Evolutionary conservation across 2,888 invertebrate species (phyloP), one percentile per base, ranked within the genome.

Genomic region (Chouioia cunea): DNA sequence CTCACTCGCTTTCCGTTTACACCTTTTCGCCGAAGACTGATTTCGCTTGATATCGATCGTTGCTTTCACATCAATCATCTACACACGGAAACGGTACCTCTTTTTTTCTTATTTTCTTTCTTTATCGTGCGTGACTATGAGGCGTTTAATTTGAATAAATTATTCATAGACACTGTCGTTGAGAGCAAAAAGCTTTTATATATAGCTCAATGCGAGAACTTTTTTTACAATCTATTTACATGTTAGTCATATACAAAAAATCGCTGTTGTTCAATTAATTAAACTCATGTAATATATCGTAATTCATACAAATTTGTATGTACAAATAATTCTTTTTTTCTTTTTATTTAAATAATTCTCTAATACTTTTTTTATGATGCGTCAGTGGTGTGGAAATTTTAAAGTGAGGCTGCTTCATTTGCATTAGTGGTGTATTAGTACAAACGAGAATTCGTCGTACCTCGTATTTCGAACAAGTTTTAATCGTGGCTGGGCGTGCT

Each of bases 191-290:
- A 16, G 52, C 23, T 10, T 58, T 27, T n/a, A 3, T 56, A 36
- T 46, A 23, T 23, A 20, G 23, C 47, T 23, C 47, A n/a, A 22
- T 47, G 20, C 18, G 12, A 18, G 20, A 6, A 50, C 18, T 22
- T 44, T 64, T 48, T 54, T 59, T 74, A 72, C 72, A 69, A 54
- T 65, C 20, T 65, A 65, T 65, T 47, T 65, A 65, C 65, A 65
- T 57, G 15, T 56, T 18, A 20, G n/a, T 57, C 44, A 23, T 36
- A 52, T 58, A 44, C 52, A 58, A 52, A 52, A 60, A 65, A 65
- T 47, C 23, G 18, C 22, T 52, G 57, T 65, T 36, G 50, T 27
- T 54, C 15, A 36, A 6, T 48, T 18, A 54, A 36, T 48, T 23
- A 56, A 57, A 53, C 20, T n/a, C 20, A 47, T 56, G 36, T 36